Percentiles rank a stretch among this genome's conserved stretches.
Evolutionary conservation across 2,888 invertebrate genomes (phyloP).

Genomic region (Orchestes rusci): DNA sequence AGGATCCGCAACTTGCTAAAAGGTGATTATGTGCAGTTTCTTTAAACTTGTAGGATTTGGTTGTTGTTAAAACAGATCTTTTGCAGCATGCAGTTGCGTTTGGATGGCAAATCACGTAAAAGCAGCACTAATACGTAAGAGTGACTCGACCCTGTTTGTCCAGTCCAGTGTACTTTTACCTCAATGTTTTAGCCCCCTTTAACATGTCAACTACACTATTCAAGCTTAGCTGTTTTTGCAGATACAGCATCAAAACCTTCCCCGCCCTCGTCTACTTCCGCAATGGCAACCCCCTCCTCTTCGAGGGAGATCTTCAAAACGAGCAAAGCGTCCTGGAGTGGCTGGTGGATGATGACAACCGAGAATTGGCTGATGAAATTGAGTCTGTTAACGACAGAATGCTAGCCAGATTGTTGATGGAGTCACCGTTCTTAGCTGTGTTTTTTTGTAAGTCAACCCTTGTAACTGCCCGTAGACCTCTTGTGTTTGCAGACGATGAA

Average conservation of each 20-base stretch:
- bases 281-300: constrained; percentile 81
- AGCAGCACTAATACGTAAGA: too few species aligned
- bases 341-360: constrained; percentile 88
- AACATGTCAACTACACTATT: too few species aligned
- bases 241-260: constrained; percentile 91
- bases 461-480: not conserved
- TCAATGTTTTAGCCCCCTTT: too few species aligned
- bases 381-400: constrained; percentile 87
- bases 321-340: constrained; percentile 88
- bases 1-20: constrained; percentile 85
- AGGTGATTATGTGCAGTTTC: constrained; percentile 10
- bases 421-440: constrained; percentile 82
- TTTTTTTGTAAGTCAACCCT: constrained; percentile 71
- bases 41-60: not conserved
- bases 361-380: constrained; percentile 89
- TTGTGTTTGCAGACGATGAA: constrained; percentile 60
- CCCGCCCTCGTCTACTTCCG: constrained; percentile 85
- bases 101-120: too few species aligned
- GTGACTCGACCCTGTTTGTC: too few species aligned
- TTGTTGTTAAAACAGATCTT: too few species aligned
- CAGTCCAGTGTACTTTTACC: too few species aligned
- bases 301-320: constrained; percentile 87
- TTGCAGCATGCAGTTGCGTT: too few species aligned
- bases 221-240: constrained; percentile 9
- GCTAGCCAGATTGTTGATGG: constrained; percentile 75